phyloP scores from a whole-genome alignment of 2,888 invertebrate genomes.

The Diadromus collaris region DNA sequence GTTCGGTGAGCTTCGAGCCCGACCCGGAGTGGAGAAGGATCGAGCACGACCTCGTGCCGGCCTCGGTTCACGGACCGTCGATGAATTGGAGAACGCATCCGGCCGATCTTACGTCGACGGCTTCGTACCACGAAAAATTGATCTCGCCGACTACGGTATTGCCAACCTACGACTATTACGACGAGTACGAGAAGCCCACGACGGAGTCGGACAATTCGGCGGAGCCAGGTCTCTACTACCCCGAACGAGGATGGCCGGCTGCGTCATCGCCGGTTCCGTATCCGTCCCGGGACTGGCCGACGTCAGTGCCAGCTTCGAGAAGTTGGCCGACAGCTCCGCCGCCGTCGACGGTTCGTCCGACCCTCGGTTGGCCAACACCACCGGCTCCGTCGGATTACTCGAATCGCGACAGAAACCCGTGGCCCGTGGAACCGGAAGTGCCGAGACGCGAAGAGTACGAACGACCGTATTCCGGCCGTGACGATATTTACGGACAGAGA shows the following conservation, averaged over 20 bases:
- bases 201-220: conserved; percentile 32
- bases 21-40: conserved; percentile 72
- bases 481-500: conserved; percentile 28
- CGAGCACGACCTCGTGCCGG: conserved; percentile 60
- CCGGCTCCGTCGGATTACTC: conserved; percentile 35
- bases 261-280: conserved; percentile 50
- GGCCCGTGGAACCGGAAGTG: neutral
- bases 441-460: conserved; percentile 1
- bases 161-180: conserved; percentile 30
- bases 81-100: conserved; percentile 41
- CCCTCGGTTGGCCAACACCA: conserved; percentile 15
- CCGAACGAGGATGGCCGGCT: conserved; percentile 14
- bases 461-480: neutral
- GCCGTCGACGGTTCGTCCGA: conserved; percentile 40
- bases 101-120: conserved; percentile 16
- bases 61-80: conserved; percentile 11
- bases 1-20: conserved; percentile 67
- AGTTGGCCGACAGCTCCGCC: conserved; percentile 24
- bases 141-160: conserved; percentile 50
- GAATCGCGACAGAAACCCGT: conserved; percentile 19
- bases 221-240: conserved; percentile 29
- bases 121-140: conserved; percentile 53
- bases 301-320: conserved; percentile 23
- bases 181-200: conserved; percentile 36
- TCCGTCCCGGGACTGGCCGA: conserved; percentile 38